Base-by-base conservation (phyloP, 2,113 vertebrate species). In the Neomonachus schauinslandi region DNA sequence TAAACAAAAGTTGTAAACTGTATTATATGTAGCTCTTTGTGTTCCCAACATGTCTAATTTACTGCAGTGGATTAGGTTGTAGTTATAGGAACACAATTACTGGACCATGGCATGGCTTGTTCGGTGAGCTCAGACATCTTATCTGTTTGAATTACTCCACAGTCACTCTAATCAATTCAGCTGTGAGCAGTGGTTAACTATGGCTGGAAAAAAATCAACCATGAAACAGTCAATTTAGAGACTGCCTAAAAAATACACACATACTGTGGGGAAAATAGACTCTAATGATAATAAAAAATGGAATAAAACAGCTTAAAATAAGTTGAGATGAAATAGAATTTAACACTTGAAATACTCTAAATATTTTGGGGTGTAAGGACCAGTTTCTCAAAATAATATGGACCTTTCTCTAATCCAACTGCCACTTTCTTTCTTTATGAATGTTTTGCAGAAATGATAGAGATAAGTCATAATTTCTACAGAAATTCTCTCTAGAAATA, bases 391-490 rank as follows among this genome's bases (percentile, higher is more conserved):
- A 81, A 42, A 72, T 87, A 90, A 81, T 21, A 42, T 46, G 4
- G 8, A 42, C 7, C 7, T 77, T 95, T 93, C 3, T 86, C 5
- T 94, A 63, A 77, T 72, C 42, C 31, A 57, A 51, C 14, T 61
- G 49, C 14, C 5, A 33, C 2, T 1, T 55, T 31, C 21, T 59
- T 87, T 89, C 15, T 46, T 80, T 79, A 82, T 76, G 46, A 83
- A 33, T 83, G 76, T 89, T 93, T 83, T 65, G 55, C 79, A 51
- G 5, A 83, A 63, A 94, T 1, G 77, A n/a, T 63, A 51, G 31
- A 33, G 55, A 74, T 83, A 97, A 97, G 95, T 97, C 22, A 82
- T 89, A 97, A 97, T 55, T 61, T 96, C 28, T 39, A 91, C 3
- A 94, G 71, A 72, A 85, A 57, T 55, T 92, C 98, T 98, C 55